These are phyloP conservation scores for Oceanites oceanicus DNA, from an alignment of 2,113 vertebrate species.

Conservation along the genomic window DNA sequence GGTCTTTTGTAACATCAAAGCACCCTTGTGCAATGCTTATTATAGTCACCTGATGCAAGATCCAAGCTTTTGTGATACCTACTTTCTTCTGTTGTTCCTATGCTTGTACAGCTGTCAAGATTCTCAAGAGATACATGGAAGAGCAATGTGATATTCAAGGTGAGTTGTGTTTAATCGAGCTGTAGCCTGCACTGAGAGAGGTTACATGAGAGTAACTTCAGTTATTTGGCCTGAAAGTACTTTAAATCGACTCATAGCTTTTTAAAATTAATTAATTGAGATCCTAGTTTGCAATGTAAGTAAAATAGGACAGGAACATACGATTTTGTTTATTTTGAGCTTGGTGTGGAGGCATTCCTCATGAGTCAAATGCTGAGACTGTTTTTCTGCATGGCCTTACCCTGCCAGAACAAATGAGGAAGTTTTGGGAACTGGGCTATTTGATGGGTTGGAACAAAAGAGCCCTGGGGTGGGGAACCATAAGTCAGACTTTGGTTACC, in stretches of 20 bases:
- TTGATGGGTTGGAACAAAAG: neutral
- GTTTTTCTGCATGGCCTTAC: neutral
- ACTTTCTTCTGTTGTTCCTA: slow-evolving; percentile 27
- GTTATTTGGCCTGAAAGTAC: neutral
- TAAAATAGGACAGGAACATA: neutral
- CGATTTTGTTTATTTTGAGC: neutral
- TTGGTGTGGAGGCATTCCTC: neutral
- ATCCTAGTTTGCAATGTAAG: neutral
- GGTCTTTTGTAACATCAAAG: slow-evolving; percentile 28
- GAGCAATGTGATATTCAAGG: neutral
- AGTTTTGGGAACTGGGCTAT: neutral
- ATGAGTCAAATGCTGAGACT: neutral
- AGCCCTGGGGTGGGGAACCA: neutral
- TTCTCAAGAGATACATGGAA: slow-evolving; percentile 8
- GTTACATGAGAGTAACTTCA: neutral
- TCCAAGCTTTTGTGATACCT: slow-evolving; percentile 5
- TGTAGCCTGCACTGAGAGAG: neutral
- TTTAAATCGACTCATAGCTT: neutral
- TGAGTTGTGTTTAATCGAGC: neutral
- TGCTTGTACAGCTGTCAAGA: slow-evolving; percentile 33
- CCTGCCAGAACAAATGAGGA: neutral
- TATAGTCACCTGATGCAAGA: neutral
- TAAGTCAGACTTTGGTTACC: neutral
- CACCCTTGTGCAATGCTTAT: neutral
- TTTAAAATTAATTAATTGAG: neutral